A percentile compares a stretch with the other conserved stretches of the same genome.
These are phyloP conservation scores for Podiceps cristatus DNA, from an alignment of 2,113 vertebrate species.

Conservation along the genomic window DNA sequence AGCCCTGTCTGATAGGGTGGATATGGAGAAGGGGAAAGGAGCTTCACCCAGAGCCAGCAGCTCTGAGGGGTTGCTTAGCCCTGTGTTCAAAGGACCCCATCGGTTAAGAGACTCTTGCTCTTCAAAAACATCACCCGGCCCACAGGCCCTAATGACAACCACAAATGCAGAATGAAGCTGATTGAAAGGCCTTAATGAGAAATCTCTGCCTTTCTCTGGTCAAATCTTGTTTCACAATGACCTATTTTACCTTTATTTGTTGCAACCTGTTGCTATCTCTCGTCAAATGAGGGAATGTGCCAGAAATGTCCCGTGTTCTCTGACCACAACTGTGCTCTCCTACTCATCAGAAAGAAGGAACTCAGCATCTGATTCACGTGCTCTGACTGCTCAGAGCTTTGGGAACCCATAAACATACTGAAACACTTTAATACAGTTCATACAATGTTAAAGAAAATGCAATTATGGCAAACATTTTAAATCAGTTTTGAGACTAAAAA, in stretches of 20 bases:
- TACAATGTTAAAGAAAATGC: not conserved
- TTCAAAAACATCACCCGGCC: not conserved
- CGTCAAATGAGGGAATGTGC: not conserved
- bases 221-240: not conserved
- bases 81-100: rapidly evolving
- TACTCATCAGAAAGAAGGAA: not conserved
- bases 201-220: not conserved
- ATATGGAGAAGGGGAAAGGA: not conserved
- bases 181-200: not conserved
- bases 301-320: not conserved
- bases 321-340: rapidly evolving
- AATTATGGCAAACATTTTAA: not conserved
- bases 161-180: not conserved
- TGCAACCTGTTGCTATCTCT: not conserved
- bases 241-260: not conserved
- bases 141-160: rapidly evolving
- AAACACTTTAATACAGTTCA: not conserved
- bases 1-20: not conserved
- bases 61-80: not conserved
- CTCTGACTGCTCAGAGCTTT: not conserved
- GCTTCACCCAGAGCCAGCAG: not conserved
- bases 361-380: not conserved
- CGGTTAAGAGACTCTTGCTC: not conserved
- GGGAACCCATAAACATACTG: not conserved
- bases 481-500: not conserved